A percentile compares a stretch with the other conserved stretches of the same genome.
These are phyloP conservation scores for Epinotia nisella DNA, from an alignment of 2,888 invertebrate species.

Conservation along the genomic window DNA sequence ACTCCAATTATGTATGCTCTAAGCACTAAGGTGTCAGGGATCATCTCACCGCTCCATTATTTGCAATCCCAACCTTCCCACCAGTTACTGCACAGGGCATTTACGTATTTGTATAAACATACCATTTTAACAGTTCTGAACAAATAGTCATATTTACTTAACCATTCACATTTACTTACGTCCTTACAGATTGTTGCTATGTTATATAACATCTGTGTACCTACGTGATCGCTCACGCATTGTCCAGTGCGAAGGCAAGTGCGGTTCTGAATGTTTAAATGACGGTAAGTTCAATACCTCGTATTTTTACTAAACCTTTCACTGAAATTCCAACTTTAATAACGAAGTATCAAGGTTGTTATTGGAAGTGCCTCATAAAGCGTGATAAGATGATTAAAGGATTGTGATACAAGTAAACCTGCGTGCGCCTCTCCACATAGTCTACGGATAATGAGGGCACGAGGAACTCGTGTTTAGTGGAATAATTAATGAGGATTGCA, in stretches of 20 bases:
- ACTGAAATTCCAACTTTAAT: not conserved
- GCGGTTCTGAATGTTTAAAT: conserved; percentile 17
- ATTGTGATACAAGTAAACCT: conserved; percentile 7
- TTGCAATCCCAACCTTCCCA: conserved; percentile 19
- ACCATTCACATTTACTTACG: not conserved
- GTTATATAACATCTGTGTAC: conserved; percentile 50
- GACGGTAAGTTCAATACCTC: not conserved
- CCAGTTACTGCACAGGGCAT: conserved; percentile 22
- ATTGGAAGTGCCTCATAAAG: not conserved
- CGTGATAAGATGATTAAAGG: not conserved
- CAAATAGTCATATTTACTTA: not conserved
- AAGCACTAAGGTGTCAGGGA: too few relatives aligned
- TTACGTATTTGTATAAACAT: conserved; percentile 30
- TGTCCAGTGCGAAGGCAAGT: conserved; percentile 43
- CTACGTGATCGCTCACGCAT: conserved; percentile 57
- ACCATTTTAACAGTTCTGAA: conserved; percentile 9
- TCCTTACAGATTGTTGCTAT: not conserved
- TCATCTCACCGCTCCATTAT: not conserved
- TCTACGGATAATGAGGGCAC: conserved; percentile 28
- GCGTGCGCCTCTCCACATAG: conserved; percentile 22
- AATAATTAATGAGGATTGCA: conserved; percentile 23
- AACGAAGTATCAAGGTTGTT: not conserved
- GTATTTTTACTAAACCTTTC: not conserved
- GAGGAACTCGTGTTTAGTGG: conserved; percentile 20
- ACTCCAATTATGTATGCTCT: too few relatives aligned